Evolutionary conservation across 2,113 vertebrate species (phyloP), one percentile per base, ranked within the genome.

Genomic region (Ivindomyrus marchei): DNA sequence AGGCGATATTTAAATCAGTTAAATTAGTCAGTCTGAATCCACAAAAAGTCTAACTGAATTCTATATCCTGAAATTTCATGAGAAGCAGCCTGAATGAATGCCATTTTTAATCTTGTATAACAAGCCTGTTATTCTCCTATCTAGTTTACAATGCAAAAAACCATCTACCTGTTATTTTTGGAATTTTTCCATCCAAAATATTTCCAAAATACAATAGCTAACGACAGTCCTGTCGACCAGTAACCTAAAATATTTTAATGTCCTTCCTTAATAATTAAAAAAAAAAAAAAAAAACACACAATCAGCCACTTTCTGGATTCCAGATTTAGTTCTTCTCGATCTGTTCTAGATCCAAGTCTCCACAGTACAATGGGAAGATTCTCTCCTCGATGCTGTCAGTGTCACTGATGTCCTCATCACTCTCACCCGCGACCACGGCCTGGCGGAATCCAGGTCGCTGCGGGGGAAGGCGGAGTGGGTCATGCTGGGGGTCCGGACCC

Each of bases 341-440:
- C 94, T 95, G 95, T 93, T 97, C 96, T 88, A 96, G 94, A 93
- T 96, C 96, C 94, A 97, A 90, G 91, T 96, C 96, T 0, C 92
- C 91, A 4, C 91, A 94, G 92, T 94, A 95, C 90, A 92, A 92
- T 45, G 94, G 94, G 91, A 94, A 95, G 91, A 94, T 52, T 27
- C 93, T 92, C 88, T 95, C 95, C 8, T 95, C 95, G 0, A 92
- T 88, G 58, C 95, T 94, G 91, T 94, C 96, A 92, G 94, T 93
- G 93, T 96, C 96, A 49, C 96, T 95, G 0, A 93, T 93, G 91
- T 94, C 95, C 91, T 94, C 93, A 0, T 94, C 93, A 0, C 93
- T 95, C 88, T 94, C 94, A 0, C 94, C 95, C 0, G 93, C 91
- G 0, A 92, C 87, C 2, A 58, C 92, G 0, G 91, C 93, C 91